phyloP scores from a whole-genome alignment of 2,888 invertebrate genomes.

The Volucella bombylans region DNA sequence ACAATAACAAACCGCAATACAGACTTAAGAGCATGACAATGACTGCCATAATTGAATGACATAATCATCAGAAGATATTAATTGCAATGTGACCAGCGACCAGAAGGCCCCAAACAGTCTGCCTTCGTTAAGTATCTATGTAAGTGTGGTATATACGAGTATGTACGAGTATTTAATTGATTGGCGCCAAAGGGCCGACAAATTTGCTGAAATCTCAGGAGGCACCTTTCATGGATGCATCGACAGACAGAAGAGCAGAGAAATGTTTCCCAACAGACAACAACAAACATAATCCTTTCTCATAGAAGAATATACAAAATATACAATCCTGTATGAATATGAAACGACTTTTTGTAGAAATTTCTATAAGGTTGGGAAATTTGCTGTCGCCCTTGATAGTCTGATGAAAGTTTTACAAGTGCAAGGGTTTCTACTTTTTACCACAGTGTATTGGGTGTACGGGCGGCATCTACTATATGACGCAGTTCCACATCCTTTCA shows the following conservation, averaged over 20 bases:
- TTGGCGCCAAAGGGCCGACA: slow-evolving; percentile 13
- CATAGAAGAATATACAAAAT: too few relatives aligned
- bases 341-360: too few relatives aligned
- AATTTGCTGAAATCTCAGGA: slow-evolving; percentile 18
- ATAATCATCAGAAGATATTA: slow-evolving; percentile 61
- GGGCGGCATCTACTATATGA: background rate
- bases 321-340: too few relatives aligned
- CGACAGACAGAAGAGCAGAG: too few relatives aligned
- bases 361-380: too few relatives aligned
- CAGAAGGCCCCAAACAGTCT: slow-evolving; percentile 40
- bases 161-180: slow-evolving; percentile 57
- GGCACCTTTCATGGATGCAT: background rate
- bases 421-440: too few relatives aligned
- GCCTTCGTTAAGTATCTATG: slow-evolving; percentile 38
- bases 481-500: slow-evolving; percentile 16
- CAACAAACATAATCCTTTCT: too few relatives aligned
- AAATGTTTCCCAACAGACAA: too few relatives aligned
- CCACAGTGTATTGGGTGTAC: background rate
- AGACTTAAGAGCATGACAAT: slow-evolving; percentile 43
- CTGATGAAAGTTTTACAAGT: too few relatives aligned
- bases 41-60: slow-evolving; percentile 45
- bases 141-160: too few relatives aligned
- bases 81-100: slow-evolving; percentile 38
- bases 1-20: slow-evolving; percentile 49
- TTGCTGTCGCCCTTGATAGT: too few relatives aligned